Evolutionary conservation across 2,113 vertebrate species (phyloP), one percentile per base, ranked within the genome.

Genomic region (Oostethus manadensis): DNA sequence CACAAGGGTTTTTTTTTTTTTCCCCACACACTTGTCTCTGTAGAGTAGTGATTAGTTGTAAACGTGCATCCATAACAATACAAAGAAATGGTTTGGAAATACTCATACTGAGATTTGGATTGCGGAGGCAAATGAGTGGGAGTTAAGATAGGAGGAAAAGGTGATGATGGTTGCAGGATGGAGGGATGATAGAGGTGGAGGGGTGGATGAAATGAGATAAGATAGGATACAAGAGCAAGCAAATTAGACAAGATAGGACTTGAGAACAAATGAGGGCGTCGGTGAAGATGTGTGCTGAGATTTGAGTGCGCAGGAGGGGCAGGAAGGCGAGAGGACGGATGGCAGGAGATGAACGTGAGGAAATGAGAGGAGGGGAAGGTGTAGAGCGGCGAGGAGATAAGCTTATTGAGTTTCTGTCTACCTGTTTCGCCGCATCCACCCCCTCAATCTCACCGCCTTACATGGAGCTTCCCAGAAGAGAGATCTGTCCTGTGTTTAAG

Each of bases 351-450:
- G 77, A 78, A 79, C 47, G 68, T 67, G 76, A 84, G 84, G 82
- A 87, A 79, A 87, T 86, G 86, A 86, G 79, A 58, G 75, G 60
- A 74, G 80, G 51, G 51, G 69, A 71, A 72, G 77, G 68, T 77
- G 81, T 75, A 68, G 73, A 78, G 80, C 62, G 46, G 56, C 47
- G 60, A 50, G 60, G 77, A 76, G 83, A 85, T 82, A 86, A 79
- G 79, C 71, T 87, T 87, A 87, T 87, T 86, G 86, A 88, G 79
- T 80, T 86, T 70, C 78, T 82, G 80, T 82, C 86, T 60, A 17
- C 60, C 62, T 18, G 60, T 73, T 79, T 73, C 75, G 70, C 53
- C 10, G 42, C 68, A 66, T 51, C 68, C 22, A 47, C 49, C 51
- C 5, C 11, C 66, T 64, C 14, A 22, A 1, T 23, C 9, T 8